These are phyloP conservation scores for Lagopus muta DNA, from an alignment of 2,113 vertebrate species.

Conservation along the genomic window DNA sequence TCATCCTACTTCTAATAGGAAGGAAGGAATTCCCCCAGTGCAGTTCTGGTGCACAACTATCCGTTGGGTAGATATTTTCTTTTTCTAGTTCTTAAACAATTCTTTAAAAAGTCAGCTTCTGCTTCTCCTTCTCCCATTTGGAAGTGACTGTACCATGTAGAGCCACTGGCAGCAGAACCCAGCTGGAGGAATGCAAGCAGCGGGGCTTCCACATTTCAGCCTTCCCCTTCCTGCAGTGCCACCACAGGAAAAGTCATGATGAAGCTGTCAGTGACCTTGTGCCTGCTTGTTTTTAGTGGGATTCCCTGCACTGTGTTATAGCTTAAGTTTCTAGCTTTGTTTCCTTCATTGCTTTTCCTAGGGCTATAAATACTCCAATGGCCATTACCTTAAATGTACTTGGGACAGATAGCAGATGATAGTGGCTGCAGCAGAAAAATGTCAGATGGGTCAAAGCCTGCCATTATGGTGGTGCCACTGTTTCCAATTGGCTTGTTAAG, in stretches of 20 bases:
- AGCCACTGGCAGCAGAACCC: background rate
- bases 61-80: background rate
- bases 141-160: background rate
- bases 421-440: background rate
- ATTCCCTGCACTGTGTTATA: background rate
- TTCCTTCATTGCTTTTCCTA: background rate
- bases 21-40: background rate
- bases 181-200: background rate
- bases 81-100: background rate
- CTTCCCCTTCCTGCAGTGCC: background rate
- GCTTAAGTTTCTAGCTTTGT: conserved; percentile 3
- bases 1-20: background rate
- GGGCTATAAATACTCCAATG: background rate
- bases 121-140: background rate
- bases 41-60: background rate
- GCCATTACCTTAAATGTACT: background rate
- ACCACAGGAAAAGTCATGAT: rapidly evolving
- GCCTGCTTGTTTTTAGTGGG: background rate
- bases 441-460: background rate
- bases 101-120: background rate
- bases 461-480: background rate
- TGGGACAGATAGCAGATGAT: background rate
- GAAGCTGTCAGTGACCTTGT: background rate
- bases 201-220: background rate
- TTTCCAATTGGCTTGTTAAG: background rate